phyloP scores from a whole-genome alignment of 2,888 invertebrate genomes.

The Ennomos quercinarius region DNA sequence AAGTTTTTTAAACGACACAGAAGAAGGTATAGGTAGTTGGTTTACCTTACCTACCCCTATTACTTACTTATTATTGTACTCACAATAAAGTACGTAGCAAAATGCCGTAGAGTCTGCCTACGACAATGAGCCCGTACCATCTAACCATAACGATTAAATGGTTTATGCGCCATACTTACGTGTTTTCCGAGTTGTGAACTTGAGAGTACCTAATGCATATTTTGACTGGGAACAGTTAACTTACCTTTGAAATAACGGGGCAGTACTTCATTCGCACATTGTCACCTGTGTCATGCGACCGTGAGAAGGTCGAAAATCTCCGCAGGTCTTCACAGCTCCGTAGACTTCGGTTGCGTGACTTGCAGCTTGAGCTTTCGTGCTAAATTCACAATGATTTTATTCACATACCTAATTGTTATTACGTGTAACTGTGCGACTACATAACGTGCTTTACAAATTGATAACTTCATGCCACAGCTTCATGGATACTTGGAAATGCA shows the following conservation, averaged over 20 bases:
- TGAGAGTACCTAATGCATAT: conserved; percentile 53
- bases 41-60: no score
- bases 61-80: no score
- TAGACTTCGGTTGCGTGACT: conserved; percentile 3
- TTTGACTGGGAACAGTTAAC: conserved; percentile 53
- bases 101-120: conserved; percentile 13
- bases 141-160: conserved; percentile 45
- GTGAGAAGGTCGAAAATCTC: conserved; percentile 50
- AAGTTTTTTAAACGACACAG: no score
- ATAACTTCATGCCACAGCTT: conserved; percentile 39
- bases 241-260: conserved; percentile 57
- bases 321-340: conserved; percentile 5
- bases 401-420: conserved; percentile 44
- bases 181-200: conserved; percentile 60
- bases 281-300: conserved; percentile 36
- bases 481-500: conserved; percentile 34
- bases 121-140: conserved; percentile 31
- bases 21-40: no score
- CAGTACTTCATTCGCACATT: conserved; percentile 53
- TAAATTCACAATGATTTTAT: conserved; percentile 38
- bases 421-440: conserved; percentile 43
- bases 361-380: conserved; percentile 34
- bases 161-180: conserved; percentile 48
- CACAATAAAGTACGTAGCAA: background rate
- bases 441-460: conserved; percentile 44